Evolutionary conservation across 2,113 vertebrate genomes (phyloP).

Genomic region (Eurypyga helias): DNA sequence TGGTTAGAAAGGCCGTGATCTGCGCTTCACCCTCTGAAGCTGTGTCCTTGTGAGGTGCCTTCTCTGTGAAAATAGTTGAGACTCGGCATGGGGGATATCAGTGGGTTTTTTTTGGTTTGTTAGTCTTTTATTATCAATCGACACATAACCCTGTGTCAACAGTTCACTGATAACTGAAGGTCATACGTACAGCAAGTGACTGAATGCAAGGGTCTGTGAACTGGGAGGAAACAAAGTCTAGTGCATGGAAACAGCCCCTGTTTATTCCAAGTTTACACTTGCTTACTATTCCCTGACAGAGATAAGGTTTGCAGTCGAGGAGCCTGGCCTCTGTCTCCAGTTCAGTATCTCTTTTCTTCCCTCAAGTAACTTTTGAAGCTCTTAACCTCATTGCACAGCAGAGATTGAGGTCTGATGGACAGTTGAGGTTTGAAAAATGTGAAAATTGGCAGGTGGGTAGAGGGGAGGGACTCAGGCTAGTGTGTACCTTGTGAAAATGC

Average conservation of each 20-base stretch:
- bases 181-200: background rate
- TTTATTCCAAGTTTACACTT: background rate
- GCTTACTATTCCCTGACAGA: background rate
- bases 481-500: background rate
- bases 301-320: background rate
- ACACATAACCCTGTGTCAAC: background rate
- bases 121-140: background rate
- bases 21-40: too few relatives aligned
- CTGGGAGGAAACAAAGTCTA: background rate
- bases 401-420: accelerated
- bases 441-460: background rate
- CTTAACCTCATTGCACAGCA: background rate
- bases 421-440: background rate
- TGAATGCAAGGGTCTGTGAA: background rate
- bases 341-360: background rate
- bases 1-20: too few relatives aligned
- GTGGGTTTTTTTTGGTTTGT: background rate
- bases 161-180: background rate
- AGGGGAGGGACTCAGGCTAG: background rate
- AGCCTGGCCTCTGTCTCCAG: background rate
- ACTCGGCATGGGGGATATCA: too few relatives aligned
- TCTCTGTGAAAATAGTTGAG: too few relatives aligned
- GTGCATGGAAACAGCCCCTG: background rate
- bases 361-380: background rate
- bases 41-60: too few relatives aligned